phyloP scores from a whole-genome alignment of 2,888 invertebrate genomes.

The Mythimna lalbum region DNA sequence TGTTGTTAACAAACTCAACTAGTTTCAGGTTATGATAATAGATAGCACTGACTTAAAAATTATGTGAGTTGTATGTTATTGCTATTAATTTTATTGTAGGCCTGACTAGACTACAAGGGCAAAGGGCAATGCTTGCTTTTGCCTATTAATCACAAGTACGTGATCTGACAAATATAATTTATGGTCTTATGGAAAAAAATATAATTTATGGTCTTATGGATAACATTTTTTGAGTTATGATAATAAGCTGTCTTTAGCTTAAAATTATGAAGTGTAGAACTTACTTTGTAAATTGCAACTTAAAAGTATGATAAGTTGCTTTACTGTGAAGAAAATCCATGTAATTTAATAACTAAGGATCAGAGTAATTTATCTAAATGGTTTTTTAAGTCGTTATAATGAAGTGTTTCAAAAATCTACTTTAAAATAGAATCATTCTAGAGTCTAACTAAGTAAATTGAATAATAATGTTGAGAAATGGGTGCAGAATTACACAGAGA shows the following conservation, averaged over 20 bases:
- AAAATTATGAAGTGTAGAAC: not conserved
- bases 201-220: conserved; percentile 20
- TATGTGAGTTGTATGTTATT: not conserved
- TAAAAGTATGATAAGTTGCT: not conserved
- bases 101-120: not conserved
- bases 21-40: not conserved
- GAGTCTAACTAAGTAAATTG: too few relatives aligned
- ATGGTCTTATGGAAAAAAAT: conserved; percentile 33
- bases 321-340: too few relatives aligned
- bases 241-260: not conserved
- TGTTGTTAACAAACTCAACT: not conserved
- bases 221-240: conserved; percentile 7
- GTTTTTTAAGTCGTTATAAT: too few relatives aligned
- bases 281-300: not conserved
- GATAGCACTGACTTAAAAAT: conserved; percentile 16
- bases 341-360: not conserved
- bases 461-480: too few relatives aligned
- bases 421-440: too few relatives aligned
- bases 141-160: conserved; percentile 29
- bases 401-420: too few relatives aligned
- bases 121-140: conserved; percentile 1
- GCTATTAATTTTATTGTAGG: not conserved
- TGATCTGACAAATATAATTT: conserved; percentile 24
- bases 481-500: too few relatives aligned
- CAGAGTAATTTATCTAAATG: too few relatives aligned